Evolutionary conservation across 2,113 vertebrate genomes (phyloP).

Genomic region (Baryphthengus martii): DNA sequence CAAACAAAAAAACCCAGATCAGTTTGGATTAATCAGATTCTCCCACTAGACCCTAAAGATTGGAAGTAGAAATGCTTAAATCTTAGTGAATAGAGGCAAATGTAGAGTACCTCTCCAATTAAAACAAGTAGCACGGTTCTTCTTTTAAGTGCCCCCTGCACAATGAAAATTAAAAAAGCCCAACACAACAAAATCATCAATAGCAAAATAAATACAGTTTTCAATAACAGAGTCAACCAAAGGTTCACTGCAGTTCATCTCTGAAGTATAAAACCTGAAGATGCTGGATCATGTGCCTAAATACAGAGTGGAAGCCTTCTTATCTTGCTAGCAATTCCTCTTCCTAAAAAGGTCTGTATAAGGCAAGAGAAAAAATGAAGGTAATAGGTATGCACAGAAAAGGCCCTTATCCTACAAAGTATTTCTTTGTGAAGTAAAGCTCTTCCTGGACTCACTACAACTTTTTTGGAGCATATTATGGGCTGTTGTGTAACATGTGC

Average conservation of each 20-base stretch:
- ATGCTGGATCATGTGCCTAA: background rate
- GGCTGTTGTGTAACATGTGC: background rate
- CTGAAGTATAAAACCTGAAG: background rate
- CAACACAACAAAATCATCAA: background rate
- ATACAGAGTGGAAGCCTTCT: background rate
- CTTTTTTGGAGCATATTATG: background rate
- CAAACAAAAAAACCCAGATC: background rate
- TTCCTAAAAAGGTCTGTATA: background rate
- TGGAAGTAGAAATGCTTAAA: background rate
- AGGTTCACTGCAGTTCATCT: background rate
- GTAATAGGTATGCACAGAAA: background rate
- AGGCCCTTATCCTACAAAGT: background rate
- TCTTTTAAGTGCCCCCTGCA: background rate
- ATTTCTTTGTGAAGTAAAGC: background rate
- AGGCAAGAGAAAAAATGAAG: background rate
- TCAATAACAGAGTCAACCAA: background rate
- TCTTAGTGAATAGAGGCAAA: background rate
- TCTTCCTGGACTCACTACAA: background rate
- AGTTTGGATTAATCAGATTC: background rate
- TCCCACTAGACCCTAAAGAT: background rate
- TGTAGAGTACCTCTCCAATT: background rate
- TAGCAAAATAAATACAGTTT: background rate
- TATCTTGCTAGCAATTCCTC: background rate
- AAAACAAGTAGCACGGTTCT: background rate
- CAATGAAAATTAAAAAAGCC: background rate